Evolutionary conservation across 2,113 vertebrate genomes (phyloP), one percentile per base, ranked within the genome.

Genomic region (Redunca redunca): DNA sequence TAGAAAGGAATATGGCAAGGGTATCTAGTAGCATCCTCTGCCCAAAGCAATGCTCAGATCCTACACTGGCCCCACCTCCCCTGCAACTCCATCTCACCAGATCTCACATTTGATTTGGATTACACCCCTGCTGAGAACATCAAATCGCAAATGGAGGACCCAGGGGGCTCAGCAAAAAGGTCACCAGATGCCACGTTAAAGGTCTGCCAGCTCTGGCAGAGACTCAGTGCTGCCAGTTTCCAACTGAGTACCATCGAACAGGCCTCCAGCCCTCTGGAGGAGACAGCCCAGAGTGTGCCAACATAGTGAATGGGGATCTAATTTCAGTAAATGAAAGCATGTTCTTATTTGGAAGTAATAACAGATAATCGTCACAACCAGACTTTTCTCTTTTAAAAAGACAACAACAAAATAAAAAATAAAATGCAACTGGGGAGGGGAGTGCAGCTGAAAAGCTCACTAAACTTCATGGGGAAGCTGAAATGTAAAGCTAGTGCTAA

Each of bases 121-220:
- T 91, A n/a, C 52, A 88, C 58, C 80, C 93, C 85, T 96, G 52
- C 91, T 0, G 60, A 93, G 96, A 94, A 96, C 82, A 96, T 94
- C 86, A 95, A 82, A 92, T 94, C 94, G 93, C 97, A 97, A 96
- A 97, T 58, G 57, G 57, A 95, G 67, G 91, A 87, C 96, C 67
- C 96, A 88, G 71, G 60, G 55, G 92, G 43, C 60, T 94, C 86
- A 77, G 96, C 64, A 50, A 91, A 97, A 98, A 97, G 94, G 96
- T 98, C 95, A 97, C 81, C 94, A 97, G 95, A 98, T 98, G 96
- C 97, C 91, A 98, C 91, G 93, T 94, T 94, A 96, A 97, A 98
- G 95, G 98, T 96, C 92, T 97, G 97, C 95, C 96, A 98, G 90
- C 82, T 60, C 97, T 97, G 97, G 95, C 96, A 97, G 46, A 0